These are phyloP conservation scores for Agonopterix subpropinquella DNA, from an alignment of 2,888 invertebrate genomes.

Conservation along the genomic window DNA sequence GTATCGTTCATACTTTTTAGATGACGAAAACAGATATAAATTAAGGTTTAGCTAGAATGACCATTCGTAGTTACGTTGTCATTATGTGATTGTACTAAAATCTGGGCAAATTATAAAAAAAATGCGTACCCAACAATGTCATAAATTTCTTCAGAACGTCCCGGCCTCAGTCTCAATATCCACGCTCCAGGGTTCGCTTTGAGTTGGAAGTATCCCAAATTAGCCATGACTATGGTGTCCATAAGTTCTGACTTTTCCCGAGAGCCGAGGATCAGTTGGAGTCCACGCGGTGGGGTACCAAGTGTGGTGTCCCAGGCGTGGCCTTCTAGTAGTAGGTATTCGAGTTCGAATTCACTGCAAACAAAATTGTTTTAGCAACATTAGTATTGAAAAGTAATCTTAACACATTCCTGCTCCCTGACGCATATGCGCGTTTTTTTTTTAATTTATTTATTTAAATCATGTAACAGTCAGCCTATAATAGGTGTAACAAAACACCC, in stretches of 20 bases:
- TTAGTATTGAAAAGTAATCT: too few species aligned
- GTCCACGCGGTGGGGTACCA: slow-evolving; percentile 95
- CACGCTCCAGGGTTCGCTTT: slow-evolving; percentile 99
- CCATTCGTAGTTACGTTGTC: too few species aligned
- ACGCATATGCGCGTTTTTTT: too few species aligned
- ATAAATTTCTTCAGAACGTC: slow-evolving; percentile 96
- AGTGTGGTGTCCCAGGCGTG: slow-evolving; percentile 96
- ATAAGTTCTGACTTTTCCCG: slow-evolving; percentile 84
- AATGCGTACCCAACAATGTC: slow-evolving; percentile 85
- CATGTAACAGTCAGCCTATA: too few species aligned
- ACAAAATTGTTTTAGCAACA: background rate
- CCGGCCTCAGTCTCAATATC: slow-evolving; percentile 91
- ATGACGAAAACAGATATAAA: too few species aligned
- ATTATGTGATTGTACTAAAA: too few species aligned
- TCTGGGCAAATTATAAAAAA: too few species aligned
- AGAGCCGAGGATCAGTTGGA: slow-evolving; percentile 96
- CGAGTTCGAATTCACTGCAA: slow-evolving; percentile 94
- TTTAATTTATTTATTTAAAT: too few species aligned
- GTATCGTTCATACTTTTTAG: too few species aligned
- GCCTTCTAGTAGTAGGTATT: slow-evolving; percentile 93
- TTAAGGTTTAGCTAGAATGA: too few species aligned
- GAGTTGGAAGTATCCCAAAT: slow-evolving; percentile 96
- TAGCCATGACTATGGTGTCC: slow-evolving; percentile 99
- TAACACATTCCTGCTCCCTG: too few species aligned
- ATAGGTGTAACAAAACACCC: too few species aligned